Base-by-base conservation (phyloP, 2,888 invertebrate species). In the Aphidoletes aphidimyza region DNA sequence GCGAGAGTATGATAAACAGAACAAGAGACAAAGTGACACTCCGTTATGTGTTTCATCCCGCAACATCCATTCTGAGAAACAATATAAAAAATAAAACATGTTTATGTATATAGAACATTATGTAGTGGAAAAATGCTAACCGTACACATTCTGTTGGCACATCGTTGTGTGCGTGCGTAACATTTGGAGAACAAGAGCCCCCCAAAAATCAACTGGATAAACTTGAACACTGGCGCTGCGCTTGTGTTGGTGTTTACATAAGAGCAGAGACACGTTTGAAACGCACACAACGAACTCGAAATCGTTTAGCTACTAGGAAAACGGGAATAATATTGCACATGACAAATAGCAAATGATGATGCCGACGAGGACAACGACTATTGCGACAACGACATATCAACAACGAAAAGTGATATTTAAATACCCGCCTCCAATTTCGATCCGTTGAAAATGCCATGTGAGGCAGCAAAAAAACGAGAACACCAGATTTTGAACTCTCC, bases 321-420 rank as follows among this genome's bases (percentile, higher is more conserved):
- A 69, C 11, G 30, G 30, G 69, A 69, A 69, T 69, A 69, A 69
- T 69, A 30, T 69, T 69, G 69, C 69, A 69, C 69, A 69, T 30
- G 69, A 69, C 69, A 69, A 69, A 69, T 69, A 69, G 69, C 69
- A 69, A 69, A 69, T 69, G 69, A 69, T 69, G 69, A 69, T 69
- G 69, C 69, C 69, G 69, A 30, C 30, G 69, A 69, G 69, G 69
- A 69, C 69, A 69, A 69, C 69, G 69, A 69, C 69, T 30, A 69
- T 69, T 69, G 69, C 69, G 69, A 69, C 69, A 69, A 69, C 69
- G 69, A 69, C 69, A 69, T 69, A 69, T 69, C 69, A 69, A 54
- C 54, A 54, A 69, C 30, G 69, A 69, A 69, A 69, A 69, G 69
- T 69, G 69, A 69, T 69, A 69, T 69, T 69, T 69, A 69, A 69